These are phyloP conservation scores for Cancer borealis DNA, from an alignment of 2,888 invertebrate genomes.

Conservation along the genomic window DNA sequence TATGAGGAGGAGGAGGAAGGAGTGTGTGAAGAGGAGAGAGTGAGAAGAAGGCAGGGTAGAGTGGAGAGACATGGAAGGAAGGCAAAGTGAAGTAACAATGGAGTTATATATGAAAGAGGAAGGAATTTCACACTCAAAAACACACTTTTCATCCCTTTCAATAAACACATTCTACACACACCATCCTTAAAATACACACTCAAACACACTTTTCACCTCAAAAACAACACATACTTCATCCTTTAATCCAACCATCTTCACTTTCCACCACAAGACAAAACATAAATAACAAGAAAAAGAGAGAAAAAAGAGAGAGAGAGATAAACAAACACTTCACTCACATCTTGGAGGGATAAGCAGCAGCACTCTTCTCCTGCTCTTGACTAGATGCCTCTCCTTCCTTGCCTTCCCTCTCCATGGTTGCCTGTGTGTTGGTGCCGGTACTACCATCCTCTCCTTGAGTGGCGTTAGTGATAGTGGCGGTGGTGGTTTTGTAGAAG, in stretches of 20 bases:
- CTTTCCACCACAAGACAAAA: background rate
- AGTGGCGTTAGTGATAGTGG: background rate
- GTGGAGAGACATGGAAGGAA: background rate
- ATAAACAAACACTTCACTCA: background rate
- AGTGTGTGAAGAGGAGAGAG: background rate
- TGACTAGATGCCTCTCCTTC: conserved; percentile 46
- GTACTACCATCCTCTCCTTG: background rate
- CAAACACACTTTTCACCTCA: background rate
- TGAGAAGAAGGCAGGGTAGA: background rate
- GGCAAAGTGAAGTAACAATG: background rate
- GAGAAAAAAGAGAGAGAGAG: background rate
- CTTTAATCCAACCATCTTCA: too few species aligned
- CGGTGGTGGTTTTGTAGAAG: background rate
- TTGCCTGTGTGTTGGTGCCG: background rate
- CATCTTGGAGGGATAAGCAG: conserved; percentile 4
- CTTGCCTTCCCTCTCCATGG: conserved; percentile 1
- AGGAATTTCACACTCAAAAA: background rate
- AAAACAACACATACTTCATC: too few species aligned
- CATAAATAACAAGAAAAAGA: background rate
- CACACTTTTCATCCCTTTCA: background rate
- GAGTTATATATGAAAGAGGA: too few species aligned
- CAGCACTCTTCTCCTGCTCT: background rate
- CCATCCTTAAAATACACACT: background rate
- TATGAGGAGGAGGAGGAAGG: background rate
- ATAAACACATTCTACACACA: background rate